These are phyloP conservation scores for Stenoptilia bipunctidactyla DNA, from an alignment of 2,888 invertebrate species.

Conservation along the genomic window DNA sequence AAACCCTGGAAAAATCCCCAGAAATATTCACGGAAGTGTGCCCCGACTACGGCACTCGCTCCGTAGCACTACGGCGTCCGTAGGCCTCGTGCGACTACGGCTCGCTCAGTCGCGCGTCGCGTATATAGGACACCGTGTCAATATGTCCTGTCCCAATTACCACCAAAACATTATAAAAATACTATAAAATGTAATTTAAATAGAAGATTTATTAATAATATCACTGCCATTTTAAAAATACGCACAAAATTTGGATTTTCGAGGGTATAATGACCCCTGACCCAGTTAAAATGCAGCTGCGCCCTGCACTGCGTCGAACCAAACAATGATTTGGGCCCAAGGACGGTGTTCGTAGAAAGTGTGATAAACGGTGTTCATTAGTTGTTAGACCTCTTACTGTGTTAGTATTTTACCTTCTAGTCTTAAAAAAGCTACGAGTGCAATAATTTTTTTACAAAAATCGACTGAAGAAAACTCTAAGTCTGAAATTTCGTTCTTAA, in stretches of 20 bases:
- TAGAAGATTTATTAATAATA: constrained; percentile 16
- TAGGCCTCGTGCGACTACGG: constrained; percentile 55
- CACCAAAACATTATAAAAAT: constrained; percentile 29
- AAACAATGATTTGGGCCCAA: background rate
- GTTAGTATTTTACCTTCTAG: background rate
- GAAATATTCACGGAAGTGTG: constrained; percentile 44
- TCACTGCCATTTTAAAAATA: constrained; percentile 12
- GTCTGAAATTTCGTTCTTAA: constrained; percentile 8
- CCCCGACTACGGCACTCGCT: constrained; percentile 34
- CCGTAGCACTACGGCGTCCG: constrained; percentile 53
- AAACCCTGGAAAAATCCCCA: constrained; percentile 25
- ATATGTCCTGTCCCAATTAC: constrained; percentile 26
- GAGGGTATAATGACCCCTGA: constrained; percentile 51
- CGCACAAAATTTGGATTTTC: constrained; percentile 30
- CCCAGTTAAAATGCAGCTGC: constrained; percentile 52
- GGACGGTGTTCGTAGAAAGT: constrained; percentile 7
- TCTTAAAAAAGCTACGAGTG: constrained; percentile 17
- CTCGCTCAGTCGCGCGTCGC: constrained; percentile 29
- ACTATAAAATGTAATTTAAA: constrained; percentile 21
- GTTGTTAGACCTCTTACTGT: constrained; percentile 14
- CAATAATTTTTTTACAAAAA: constrained; percentile 26
- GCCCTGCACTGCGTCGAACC: constrained; percentile 27
- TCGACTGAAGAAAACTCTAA: constrained; percentile 2
- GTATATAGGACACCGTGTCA: constrained; percentile 52
- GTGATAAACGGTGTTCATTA: constrained; percentile 65